Evolutionary conservation across 2,797 vertebrate species (phyloP), one percentile per base, ranked within the genome.

Genomic region (Melanotaenia nigrans): DNA sequence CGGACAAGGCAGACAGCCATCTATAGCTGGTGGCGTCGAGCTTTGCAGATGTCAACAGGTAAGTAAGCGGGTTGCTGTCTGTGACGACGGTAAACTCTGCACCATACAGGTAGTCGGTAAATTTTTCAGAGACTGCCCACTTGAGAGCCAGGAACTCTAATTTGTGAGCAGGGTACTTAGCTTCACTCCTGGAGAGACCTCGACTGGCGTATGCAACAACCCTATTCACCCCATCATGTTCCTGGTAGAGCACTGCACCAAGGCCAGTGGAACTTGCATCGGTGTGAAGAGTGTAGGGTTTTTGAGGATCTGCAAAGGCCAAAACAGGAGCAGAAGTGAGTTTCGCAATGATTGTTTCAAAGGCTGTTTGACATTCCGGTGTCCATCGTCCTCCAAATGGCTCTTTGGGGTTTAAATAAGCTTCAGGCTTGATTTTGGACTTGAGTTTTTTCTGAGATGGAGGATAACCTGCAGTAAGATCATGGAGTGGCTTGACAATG

Each of bases 81-180:
- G 51, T 63, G 22, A 63, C 30, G 4, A 54, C 40, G 1, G 28
- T 55, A 7, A 71, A 57, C 1, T 33, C 4, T 2, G 0, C 6
- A 0, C 65, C 38, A 33, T 58, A 67, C 0, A 67, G 1, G 4
- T 22, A 67, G 3, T 58, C 54, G 0, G 57, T 25, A 5, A 67
- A 67, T 5, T 14, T 57, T 5, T 67, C 36, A 1, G 28, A 32
- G 0, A 64, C 47, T 3, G 5, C 5, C 62, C 62, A 64, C 36
- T 63, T 51, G 1, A 49, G 61, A 5, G 45, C 28, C 13, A 63
- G 30, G 16, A 61, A 61, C n/a, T 61, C 60, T 30, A 61, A 30
- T 2, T 61, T 42, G 3, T 28, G 2, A 25, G 61, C 45, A 14
- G 45, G 12, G 16, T 64, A 51, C 5, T 13, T 53, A 30, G 62